Evolutionary conservation across 2,888 invertebrate genomes (phyloP), one percentile per base, ranked within the genome.

Genomic region (Clostera curtula): DNA sequence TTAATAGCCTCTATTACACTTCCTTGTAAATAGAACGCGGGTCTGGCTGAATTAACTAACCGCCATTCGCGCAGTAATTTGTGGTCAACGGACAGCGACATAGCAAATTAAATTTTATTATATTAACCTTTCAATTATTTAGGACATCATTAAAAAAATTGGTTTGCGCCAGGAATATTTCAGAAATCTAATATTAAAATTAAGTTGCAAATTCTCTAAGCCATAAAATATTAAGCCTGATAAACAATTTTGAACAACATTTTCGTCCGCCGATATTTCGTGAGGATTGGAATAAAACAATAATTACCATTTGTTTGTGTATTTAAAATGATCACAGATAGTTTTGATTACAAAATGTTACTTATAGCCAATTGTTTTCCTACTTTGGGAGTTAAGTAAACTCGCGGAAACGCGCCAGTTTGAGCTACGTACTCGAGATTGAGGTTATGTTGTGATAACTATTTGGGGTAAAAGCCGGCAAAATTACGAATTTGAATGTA

Each of bases 361-460:
- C 54, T 65, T 69, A 66, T 49, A 64, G 74, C 73, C 75, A 73
- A 75, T 74, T 61, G 53, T 61, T 56, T 51, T 53, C 59, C 43
- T 43, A 46, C 54, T 43, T 47, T 42, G 48, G 43, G 47, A 52
- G 51, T 49, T 51, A 40, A 31, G 25, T 27, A 20, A 28, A 39
- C 38, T 39, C 27, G 36, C 54, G 56, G 57, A 58, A 64, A 57
- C 62, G 70, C 66, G 58, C 64, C 72, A 68, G 65, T 67, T 57
- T 62, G 64, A 65, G 65, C 62, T 62, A 18, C n/a, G 11, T 19
- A 72, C 62, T 59, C 56, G 47, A 64, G 54, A 63, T 75, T 76
- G 76, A 82, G 83, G 83, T 82, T 83, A 83, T 83, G 82, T 83
- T 83, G 74, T 83, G 75, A 79, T 79, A 71, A 68, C 69, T 67